A percentile compares a stretch with the other conserved stretches of the same genome.
phyloP scores from a whole-genome alignment of 53 echinoderm and acorn worm genomes.

The Actinopyga echinites region DNA sequence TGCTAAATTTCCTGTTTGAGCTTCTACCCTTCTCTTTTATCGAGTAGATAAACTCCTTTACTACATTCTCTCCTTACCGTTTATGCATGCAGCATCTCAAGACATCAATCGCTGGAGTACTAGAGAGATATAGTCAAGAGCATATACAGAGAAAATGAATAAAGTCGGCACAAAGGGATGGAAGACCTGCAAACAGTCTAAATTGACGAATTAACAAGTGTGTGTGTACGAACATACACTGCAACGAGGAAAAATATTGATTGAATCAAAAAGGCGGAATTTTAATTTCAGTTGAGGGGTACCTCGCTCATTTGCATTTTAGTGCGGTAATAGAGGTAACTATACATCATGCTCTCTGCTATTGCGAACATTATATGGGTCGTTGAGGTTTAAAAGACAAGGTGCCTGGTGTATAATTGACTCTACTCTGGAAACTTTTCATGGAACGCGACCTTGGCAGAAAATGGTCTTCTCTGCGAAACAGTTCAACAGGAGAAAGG shows the following conservation, averaged over 20 bases:
- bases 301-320: slow-evolving; percentile 29
- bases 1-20: slow-evolving; percentile 44
- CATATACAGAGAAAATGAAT: slow-evolving; percentile 1
- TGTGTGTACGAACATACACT: slow-evolving; percentile 2
- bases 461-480: too few species aligned
- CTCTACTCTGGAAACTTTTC: too few species aligned
- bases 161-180: not conserved
- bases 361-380: too few species aligned
- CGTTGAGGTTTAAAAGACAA: too few species aligned
- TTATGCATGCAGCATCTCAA: slow-evolving; percentile 46
- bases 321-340: not conserved
- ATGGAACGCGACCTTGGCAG: too few species aligned
- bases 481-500: too few species aligned
- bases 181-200: not conserved
- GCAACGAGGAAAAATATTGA: slow-evolving; percentile 28
- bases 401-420: too few species aligned
- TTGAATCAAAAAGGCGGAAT: slow-evolving; percentile 41
- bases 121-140: slow-evolving; percentile 10
- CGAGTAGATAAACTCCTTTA: slow-evolving; percentile 40
- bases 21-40: slow-evolving; percentile 28
- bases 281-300: slow-evolving; percentile 28
- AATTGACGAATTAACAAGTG: slow-evolving; percentile 43
- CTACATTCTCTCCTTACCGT: slow-evolving; percentile 32
- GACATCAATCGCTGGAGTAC: slow-evolving; percentile 24
- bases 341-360: too few species aligned